Conservation (phyloP, 2,888 invertebrate genomes). For the Conus canariensis region DNA sequence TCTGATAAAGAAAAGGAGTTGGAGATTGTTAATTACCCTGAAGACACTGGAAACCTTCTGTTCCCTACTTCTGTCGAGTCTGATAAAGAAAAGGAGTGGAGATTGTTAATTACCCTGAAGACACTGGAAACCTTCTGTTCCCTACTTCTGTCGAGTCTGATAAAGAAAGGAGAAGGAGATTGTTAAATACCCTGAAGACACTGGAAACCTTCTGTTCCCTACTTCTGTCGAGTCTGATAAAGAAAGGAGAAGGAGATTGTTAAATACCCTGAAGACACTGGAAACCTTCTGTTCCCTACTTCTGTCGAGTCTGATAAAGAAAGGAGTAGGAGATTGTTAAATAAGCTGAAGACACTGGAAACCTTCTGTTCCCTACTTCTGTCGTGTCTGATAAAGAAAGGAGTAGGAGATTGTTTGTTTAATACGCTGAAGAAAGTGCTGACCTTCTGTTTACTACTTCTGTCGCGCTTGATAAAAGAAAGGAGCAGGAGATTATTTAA, state of each 20-base stretch:
- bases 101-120: too few relatives aligned
- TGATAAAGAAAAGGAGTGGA: neutral
- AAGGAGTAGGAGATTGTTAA: too few relatives aligned
- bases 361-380: constrained; percentile 5
- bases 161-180: too few relatives aligned
- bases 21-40: too few relatives aligned
- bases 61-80: neutral
- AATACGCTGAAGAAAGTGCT: too few relatives aligned
- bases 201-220: neutral
- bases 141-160: too few relatives aligned
- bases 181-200: too few relatives aligned
- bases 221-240: neutral
- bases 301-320: neutral
- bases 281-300: neutral
- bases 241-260: neutral
- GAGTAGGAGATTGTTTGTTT: too few relatives aligned
- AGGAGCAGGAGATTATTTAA: neutral
- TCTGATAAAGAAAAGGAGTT: neutral
- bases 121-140: too few relatives aligned
- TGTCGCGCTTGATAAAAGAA: neutral
- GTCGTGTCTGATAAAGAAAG: neutral
- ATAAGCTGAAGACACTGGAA: too few relatives aligned
- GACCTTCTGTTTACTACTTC: constrained; percentile 3
- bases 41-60: too few relatives aligned
- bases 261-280: too few relatives aligned